phyloP scores from a whole-genome alignment of 2,113 vertebrate species.

The Otus sunia region DNA sequence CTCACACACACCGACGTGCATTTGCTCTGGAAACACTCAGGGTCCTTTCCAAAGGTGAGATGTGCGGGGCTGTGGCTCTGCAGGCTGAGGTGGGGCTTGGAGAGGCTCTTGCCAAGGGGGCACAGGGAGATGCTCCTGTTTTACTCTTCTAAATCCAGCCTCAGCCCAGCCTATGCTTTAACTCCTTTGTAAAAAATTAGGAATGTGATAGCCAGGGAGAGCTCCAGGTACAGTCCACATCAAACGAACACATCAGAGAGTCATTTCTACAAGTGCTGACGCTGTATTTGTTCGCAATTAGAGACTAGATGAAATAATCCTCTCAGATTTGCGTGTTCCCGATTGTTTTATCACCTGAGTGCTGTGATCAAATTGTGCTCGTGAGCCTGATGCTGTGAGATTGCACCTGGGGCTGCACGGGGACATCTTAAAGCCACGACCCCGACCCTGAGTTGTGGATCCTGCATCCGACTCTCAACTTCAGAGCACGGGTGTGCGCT shows the following conservation, averaged over 20 bases:
- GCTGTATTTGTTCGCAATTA: fast-evolving
- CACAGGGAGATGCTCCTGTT: not conserved
- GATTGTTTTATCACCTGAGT: not conserved
- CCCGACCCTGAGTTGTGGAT: fast-evolving
- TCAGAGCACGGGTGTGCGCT: fast-evolving
- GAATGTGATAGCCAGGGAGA: not conserved
- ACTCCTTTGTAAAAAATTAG: not conserved
- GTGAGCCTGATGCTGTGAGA: not conserved
- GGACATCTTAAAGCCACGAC: not conserved
- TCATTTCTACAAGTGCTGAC: not conserved
- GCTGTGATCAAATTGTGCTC: fast-evolving
- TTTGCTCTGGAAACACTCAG: not conserved
- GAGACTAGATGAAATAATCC: not conserved
- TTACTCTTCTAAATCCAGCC: not conserved
- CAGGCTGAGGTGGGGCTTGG: not conserved
- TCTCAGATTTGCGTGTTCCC: fast-evolving
- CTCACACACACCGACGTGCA: fast-evolving
- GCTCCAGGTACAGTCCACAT: not conserved
- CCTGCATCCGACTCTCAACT: not conserved
- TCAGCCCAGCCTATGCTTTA: not conserved
- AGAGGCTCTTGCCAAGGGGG: not conserved
- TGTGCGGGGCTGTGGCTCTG: not conserved
- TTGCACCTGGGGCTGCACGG: not conserved
- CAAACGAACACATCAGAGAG: fast-evolving
- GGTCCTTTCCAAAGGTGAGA: not conserved